phyloP scores from a whole-genome alignment of 1,140 invertebrate species.

The Ceratosolen fusciceps region DNA sequence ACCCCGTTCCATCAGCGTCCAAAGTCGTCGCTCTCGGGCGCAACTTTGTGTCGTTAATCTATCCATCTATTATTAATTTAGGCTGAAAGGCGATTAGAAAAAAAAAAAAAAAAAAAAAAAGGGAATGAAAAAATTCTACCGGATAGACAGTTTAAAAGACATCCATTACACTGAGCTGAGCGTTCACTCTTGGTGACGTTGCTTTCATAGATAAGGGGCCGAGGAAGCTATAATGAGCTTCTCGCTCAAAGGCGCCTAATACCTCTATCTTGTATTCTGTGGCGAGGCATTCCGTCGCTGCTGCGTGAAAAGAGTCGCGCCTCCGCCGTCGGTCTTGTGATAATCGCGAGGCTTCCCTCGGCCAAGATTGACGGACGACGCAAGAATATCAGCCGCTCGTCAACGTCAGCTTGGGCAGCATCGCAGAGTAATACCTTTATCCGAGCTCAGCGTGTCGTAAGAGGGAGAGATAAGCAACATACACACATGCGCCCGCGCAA shows the following conservation, averaged over 20 bases:
- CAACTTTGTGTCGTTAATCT: background rate
- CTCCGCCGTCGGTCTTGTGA: background rate
- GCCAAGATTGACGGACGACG: background rate
- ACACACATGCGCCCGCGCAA: background rate
- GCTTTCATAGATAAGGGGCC: background rate
- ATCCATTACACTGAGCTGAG: background rate
- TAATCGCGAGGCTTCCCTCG: background rate
- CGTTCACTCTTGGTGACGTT: background rate
- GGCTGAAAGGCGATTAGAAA: background rate
- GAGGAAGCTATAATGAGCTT: background rate
- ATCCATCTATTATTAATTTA: slow-evolving; percentile 11
- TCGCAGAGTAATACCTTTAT: background rate
- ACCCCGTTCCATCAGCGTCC: no score
- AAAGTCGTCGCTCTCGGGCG: no score
- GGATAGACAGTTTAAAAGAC: slow-evolving; percentile 6
- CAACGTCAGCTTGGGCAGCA: background rate
- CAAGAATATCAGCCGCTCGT: background rate
- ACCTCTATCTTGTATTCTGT: background rate
- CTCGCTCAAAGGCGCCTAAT: background rate
- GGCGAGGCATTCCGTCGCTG: background rate
- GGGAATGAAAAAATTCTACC: slow-evolving; percentile 5
- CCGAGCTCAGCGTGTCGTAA: background rate
- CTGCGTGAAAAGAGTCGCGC: background rate
- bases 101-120: no score
- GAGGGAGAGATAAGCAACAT: background rate